Base-by-base conservation (phyloP, 2,113 vertebrate species). In the Poeciliopsis occidentalis region DNA sequence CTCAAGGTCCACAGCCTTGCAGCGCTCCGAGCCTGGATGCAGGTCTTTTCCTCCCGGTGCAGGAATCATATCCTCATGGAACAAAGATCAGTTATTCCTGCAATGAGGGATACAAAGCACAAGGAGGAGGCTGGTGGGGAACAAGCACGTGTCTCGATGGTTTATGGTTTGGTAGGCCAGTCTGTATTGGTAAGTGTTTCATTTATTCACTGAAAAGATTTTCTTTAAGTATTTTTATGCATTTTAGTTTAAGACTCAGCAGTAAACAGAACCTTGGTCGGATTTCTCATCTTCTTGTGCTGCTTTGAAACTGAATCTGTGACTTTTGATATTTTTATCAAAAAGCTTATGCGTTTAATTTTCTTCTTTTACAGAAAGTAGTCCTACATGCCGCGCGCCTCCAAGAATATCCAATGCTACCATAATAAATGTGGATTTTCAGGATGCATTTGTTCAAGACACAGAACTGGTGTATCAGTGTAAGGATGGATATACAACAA, bases 71-170 rank as follows among this genome's bases (percentile, higher is more conserved):
- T 65, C 0, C 4, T 15, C 1, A 80, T 24, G 47, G 4, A 60
- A 0, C 0, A 37, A 37, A 37, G 0, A 19, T 0, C 0, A 0
- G 0, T 0, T 0, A 27, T 89, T 92, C 87, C 12, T 22, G 69
- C 34, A 91, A 88, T 60, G 63, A 88, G 3, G 70, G 78, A 69
- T 57, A 0, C 12, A 87, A 87, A 82, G 83, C 83, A 62, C 69
- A 83, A 13, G 66, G 71, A 1, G 3, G 10, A 37, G 34, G 34
- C 34, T 92, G 91, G 91, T 91, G 89, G 89, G 87, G 8, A n/a
- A 79, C 67, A 19, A 71, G 15, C 62, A 75, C 26, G 6, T 92
- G 91, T 80, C 1, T 54, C 4, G 39, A 6, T 63, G 83, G 81
- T 0, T 6, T 3, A 26, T 92, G 91, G 91, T 66, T 30, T 29